Evolutionary conservation across 2,888 invertebrate species (phyloP).

Genomic region (Drosophila trichaetosa): DNA sequence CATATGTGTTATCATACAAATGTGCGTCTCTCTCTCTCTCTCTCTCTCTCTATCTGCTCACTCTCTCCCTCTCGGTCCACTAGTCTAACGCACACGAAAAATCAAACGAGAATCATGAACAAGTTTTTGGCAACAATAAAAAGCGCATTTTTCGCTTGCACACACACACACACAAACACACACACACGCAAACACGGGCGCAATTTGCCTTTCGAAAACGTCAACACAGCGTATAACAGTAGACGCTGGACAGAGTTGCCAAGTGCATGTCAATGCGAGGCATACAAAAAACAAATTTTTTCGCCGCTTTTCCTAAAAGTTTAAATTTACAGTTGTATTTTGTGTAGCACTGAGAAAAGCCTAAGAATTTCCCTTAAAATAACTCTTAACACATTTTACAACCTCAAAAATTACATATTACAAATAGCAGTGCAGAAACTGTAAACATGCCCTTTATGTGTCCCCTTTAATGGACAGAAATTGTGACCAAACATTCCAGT

Average conservation of each 20-base stretch:
- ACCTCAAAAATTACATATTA: not conserved
- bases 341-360: not conserved
- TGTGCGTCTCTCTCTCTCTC: not conserved
- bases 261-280: slow-evolving; percentile 38
- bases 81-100: slow-evolving; percentile 19
- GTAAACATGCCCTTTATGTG: slow-evolving; percentile 5
- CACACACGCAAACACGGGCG: not conserved
- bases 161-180: slow-evolving; percentile 3
- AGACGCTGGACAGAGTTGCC: slow-evolving; percentile 43
- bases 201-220: slow-evolving; percentile 29
- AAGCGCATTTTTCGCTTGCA: slow-evolving; percentile 31
- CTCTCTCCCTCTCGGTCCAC: not conserved
- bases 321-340: not conserved
- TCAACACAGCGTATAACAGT: slow-evolving; percentile 31
- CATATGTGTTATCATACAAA: slow-evolving; percentile 12
- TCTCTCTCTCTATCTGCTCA: not conserved
- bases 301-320: not conserved
- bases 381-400: not conserved
- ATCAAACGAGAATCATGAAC: slow-evolving; percentile 42
- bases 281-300: slow-evolving; percentile 8
- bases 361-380: not conserved
- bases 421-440: not conserved
- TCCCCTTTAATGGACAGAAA: slow-evolving; percentile 5
- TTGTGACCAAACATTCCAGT: slow-evolving; percentile 29
- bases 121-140: slow-evolving; percentile 50